These are phyloP conservation scores for Tringa solitaria DNA, from an alignment of 2,113 vertebrate species.

Conservation along the genomic window DNA sequence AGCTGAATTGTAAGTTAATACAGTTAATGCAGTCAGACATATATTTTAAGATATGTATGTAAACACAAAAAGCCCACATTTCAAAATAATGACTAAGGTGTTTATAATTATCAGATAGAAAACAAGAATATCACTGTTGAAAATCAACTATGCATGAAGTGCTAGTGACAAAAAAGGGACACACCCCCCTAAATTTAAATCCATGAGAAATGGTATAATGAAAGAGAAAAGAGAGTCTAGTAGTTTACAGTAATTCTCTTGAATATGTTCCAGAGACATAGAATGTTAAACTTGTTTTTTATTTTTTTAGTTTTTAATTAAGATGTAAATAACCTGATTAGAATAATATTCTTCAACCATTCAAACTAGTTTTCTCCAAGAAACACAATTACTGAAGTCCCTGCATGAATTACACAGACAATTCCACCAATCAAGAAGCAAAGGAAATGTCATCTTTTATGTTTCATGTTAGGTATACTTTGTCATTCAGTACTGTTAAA, in stretches of 20 bases:
- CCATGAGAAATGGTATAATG: neutral
- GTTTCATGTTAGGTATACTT: conserved; percentile 25
- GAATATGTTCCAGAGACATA: neutral
- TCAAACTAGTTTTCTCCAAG: conserved; percentile 18
- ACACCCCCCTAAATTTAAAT: neutral
- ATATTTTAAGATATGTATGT: neutral
- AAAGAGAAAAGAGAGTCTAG: conserved; percentile 1
- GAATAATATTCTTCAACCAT: conserved; percentile 10
- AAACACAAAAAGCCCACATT: neutral
- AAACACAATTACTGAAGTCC: neutral
- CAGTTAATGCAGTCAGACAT: neutral
- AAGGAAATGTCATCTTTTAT: conserved; percentile 30
- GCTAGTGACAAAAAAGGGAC: neutral
- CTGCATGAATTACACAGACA: neutral
- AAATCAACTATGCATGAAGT: neutral
- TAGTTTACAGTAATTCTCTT: conserved; percentile 2
- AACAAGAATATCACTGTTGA: neutral
- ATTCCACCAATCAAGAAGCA: conserved; percentile 29
- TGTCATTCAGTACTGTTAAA: conserved; percentile 27
- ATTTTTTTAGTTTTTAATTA: conserved; percentile 57
- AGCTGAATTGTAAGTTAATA: neutral
- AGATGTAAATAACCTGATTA: conserved; percentile 47
- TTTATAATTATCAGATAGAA: neutral
- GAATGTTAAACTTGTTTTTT: conserved; percentile 39
- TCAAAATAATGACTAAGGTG: neutral